Evolutionary conservation across 1,140 invertebrate species (phyloP), one percentile per base, ranked within the genome.

Genomic region (Lineus longissimus): DNA sequence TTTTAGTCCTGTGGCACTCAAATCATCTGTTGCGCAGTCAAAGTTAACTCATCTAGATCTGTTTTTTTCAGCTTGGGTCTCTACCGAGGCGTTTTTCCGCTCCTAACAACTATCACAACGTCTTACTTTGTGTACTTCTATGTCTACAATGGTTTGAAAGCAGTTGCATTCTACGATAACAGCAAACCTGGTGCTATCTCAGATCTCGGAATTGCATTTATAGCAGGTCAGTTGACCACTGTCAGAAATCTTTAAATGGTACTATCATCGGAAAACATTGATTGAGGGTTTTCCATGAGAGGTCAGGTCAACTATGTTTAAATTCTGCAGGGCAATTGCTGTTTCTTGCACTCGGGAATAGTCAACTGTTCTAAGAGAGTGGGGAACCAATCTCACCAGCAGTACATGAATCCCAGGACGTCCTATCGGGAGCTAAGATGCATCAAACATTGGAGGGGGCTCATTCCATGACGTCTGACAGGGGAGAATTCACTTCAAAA

Each of bases 61-160:
- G 55, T 66, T 63, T 60, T 67, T 85, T 85, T 63, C 73, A 88
- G 87, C 55, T 79, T 80, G 30, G 86, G 73, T 6, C 75, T 94
- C 11, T 95, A 95, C 77, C 83, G 89, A 71, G 93, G 93, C 1
- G 83, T 94, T 19, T 82, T 87, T 17, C 92, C 93, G 9, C 91
- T 94, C 17, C 81, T 95, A 4, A 86, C 91, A 69, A 91, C 89
- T 65, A 77, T 94, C 0, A 93, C 90, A 72, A 87, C 88, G 55
- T 94, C 92, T 55, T 94, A 94, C 81, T 95, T 95, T 83, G 89
- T 95, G 17, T 95, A 95, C 79, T 95, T 95, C 74, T 95, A 95
- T 77, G 87, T 91, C 66, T 95, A 94, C 76, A 93, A 95, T 82
- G 88, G 89, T 2, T 80, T 95, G 7, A 89, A 92, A 77, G 82